Evolutionary conservation across 2,797 vertebrate genomes (phyloP), one percentile per base, ranked within the genome.

Genomic region (Hoplostethus atlanticus): DNA sequence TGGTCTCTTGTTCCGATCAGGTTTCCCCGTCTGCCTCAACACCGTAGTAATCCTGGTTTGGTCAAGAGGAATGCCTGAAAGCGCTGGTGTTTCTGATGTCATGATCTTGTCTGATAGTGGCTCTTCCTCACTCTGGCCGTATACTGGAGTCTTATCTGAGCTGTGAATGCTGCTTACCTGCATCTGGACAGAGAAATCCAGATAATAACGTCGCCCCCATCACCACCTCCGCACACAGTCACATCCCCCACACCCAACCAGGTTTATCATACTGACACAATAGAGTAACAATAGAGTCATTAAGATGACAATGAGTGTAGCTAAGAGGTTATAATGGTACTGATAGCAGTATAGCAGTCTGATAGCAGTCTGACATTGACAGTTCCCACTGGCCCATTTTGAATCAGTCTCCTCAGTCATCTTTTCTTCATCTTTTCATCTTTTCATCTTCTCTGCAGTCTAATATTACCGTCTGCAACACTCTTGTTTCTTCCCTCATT

Each of bases 21-120:
- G 13, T 21, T 40, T 44, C 36, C 28, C 36, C 48, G 46, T 77
- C 46, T 76, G 57, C 25, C 58, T 2, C 76, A 36, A 40, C 71
- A 38, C 51, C 48, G 64, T 47, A 52, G 61, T 76, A 65, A 67
- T 74, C 52, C 68, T 54, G 6, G 63, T 55, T 65, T 46, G 63
- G 44, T 15, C 17, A 46, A 65, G 65, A 50, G 48, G 52, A 84
- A 70, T 71, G 53, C 52, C 50, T 71, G 34, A 81, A 81, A 70
- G 59, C 21, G 17, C 31, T 6, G 15, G 42, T 28, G n/a, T 75
- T 30, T 82, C 62, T 62, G 47, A 1, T 31, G 80, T 51, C 75
- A 77, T 83, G 87, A 89, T 93, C 83, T 85, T 57, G 4, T 73
- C 77, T 83, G 86, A 88, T 88, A 76, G 72, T 44, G 25, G 42